Base-by-base conservation (phyloP, 2,888 invertebrate genomes). In the Athripsodes cinereus region DNA sequence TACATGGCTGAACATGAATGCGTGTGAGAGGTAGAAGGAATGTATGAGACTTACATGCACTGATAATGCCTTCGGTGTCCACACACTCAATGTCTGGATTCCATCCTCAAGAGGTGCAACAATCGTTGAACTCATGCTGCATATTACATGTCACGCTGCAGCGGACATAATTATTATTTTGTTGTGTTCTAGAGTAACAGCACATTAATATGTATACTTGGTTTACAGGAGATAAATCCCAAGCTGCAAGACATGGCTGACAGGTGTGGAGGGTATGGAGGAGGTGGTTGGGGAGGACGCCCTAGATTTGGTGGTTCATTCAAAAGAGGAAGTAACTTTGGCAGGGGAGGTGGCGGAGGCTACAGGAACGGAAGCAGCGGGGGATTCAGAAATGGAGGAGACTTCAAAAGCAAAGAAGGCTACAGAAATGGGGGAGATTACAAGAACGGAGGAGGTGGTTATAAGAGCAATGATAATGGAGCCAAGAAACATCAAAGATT, bases 191-290 rank as follows among this genome's bases (percentile, higher is more conserved):
- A 18, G 13, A 40, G 13, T 47, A 20, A 13, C 10, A 19, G 11
- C 6, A 47, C 3, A 47, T 47, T 47, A 2, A 11, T 47, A 6
- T n/a, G 16, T 13, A 40, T 40, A 6, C 3, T 26, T 26, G 10
- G 62, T 57, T 69, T 67, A 69, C 81, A 83, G 88, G 86, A 86
- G 64, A 82, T 96, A 58, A 92, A 90, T 71, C 93, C 93, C 52
- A 90, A 92, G 70, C 80, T 96, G 49, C 81, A 86, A 67, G 89
- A 91, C 66, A 82, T 93, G 79, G 88, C 89, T 5, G 82, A 82
- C 65, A 81, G 85, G 65, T 72, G 71, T 44, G 77, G 78, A 46
- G 83, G 81, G 61, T 83, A 81, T 53, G 84, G 85, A 46, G 82
- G 81, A 20, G 81, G 82, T 57, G 81, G 81, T 22, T 79, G 83